phyloP scores from a whole-genome alignment of 2,888 invertebrate species.

The Drosophila mayaguana region DNA sequence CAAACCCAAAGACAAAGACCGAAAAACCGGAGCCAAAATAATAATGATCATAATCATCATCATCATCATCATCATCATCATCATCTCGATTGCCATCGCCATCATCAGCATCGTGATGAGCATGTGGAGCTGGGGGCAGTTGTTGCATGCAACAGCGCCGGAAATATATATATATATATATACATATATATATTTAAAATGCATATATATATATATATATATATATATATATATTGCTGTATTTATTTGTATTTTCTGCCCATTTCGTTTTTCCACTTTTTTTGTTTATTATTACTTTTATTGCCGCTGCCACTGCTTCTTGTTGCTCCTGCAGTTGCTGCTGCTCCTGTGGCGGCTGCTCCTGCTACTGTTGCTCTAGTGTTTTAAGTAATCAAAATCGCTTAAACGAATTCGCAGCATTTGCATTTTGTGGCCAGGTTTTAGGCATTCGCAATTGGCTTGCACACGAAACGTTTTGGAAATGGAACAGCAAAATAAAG shows the following conservation, averaged over 20 bases:
- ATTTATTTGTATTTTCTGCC: conserved; percentile 49
- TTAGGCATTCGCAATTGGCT: conserved; percentile 40
- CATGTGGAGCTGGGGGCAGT: conserved; percentile 4
- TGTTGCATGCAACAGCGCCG: conserved; percentile 46
- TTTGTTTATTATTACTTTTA: conserved; percentile 56
- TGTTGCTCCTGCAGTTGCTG: conserved; percentile 24
- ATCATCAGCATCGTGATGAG: conserved; percentile 19
- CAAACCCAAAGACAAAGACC: conserved; percentile 40
- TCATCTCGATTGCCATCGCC: conserved; percentile 13
- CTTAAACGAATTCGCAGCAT: conserved; percentile 71
- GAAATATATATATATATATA: conserved; percentile 33
- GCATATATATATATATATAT: too few relatives aligned
- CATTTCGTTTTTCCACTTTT: conserved; percentile 7
- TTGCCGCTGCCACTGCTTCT: conserved; percentile 28
- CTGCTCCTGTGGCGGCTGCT: conserved; percentile 32
- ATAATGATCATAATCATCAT: conserved; percentile 47
- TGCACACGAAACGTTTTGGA: conserved; percentile 30
- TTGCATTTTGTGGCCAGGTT: conserved; percentile 69
- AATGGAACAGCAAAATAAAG: not conserved
- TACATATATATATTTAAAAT: too few relatives aligned
- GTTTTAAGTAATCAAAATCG: conserved; percentile 74
- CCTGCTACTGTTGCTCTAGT: conserved; percentile 26
- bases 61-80: conserved; percentile 21
- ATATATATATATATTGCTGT: conserved; percentile 30
- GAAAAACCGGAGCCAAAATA: conserved; percentile 42